These are phyloP conservation scores for Acanthochromis polyacanthus DNA, from an alignment of 2,113 vertebrate genomes.

Conservation along the genomic window DNA sequence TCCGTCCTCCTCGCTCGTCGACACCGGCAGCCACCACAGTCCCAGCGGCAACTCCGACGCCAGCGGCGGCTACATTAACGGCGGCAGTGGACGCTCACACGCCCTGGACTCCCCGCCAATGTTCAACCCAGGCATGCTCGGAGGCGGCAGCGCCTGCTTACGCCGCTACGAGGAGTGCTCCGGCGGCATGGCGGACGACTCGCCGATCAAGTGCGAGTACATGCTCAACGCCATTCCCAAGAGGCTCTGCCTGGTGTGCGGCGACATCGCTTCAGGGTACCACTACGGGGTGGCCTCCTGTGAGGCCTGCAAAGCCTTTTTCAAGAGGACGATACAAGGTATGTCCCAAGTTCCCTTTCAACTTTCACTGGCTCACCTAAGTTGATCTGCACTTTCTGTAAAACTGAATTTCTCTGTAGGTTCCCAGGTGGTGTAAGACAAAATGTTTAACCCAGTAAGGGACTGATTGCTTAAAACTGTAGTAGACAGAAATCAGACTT, in stretches of 20 bases:
- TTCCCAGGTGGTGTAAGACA: conserved; percentile 12
- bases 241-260: conserved; percentile 96
- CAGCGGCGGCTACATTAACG: conserved; percentile 90
- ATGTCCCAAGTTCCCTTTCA: conserved; percentile 58
- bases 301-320: conserved; percentile 99
- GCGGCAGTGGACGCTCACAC: conserved; percentile 89
- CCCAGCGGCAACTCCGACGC: conserved; percentile 93
- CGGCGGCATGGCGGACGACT: conserved; percentile 90
- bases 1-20: conserved; percentile 91
- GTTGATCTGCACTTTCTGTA: conserved; percentile 14
- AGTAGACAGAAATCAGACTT: too few relatives aligned
- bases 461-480: background rate
- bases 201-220: conserved; percentile 96
- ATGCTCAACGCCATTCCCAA: conserved; percentile 97
- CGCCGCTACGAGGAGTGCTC: conserved; percentile 94
- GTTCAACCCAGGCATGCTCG: conserved; percentile 89
- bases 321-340: conserved; percentile 99
- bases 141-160: conserved; percentile 86
- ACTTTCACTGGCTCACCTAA: conserved; percentile 26
- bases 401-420: conserved; percentile 3
- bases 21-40: conserved; percentile 95
- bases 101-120: conserved; percentile 93
- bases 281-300: conserved; percentile 99
- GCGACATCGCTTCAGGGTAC: conserved; percentile 97
- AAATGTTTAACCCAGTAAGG: background rate